Percentiles rank a stretch among this genome's conserved stretches.
These are phyloP conservation scores for Chamaea fasciata DNA, from an alignment of 2,113 vertebrate species.

Conservation along the genomic window DNA sequence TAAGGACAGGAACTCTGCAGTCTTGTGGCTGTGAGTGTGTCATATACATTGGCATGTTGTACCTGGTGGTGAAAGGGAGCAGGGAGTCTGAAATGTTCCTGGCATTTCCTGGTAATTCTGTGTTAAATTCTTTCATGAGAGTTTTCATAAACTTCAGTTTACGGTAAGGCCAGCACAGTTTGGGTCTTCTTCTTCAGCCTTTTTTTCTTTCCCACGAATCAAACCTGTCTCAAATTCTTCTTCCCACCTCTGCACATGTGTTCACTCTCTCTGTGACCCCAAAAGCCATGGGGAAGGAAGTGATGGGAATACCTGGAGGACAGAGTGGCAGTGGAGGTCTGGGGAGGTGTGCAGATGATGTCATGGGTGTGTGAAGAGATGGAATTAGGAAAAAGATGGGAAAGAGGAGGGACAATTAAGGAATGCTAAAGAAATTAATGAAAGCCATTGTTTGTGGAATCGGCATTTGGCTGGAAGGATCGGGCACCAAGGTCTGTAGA, in stretches of 20 bases:
- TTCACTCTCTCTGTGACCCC: neutral
- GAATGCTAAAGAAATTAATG: neutral
- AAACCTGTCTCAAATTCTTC: neutral
- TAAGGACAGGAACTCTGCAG: neutral
- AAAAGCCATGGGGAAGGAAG: neutral
- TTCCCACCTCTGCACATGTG: neutral
- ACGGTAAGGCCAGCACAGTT: neutral
- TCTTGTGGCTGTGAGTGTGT: neutral
- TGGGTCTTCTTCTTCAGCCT: neutral
- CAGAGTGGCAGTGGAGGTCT: neutral
- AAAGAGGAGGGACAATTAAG: neutral
- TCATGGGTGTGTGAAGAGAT: neutral
- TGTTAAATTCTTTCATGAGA: neutral
- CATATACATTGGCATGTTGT: neutral
- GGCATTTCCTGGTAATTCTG: neutral
- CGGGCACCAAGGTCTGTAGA: neutral
- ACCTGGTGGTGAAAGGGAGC: neutral
- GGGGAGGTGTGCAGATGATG: accelerated
- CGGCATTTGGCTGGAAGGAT: neutral
- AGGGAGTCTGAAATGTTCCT: neutral
- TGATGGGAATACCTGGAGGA: neutral
- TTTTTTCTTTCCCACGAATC: neutral
- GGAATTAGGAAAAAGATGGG: neutral
- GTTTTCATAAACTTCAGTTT: neutral
- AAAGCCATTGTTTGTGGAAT: neutral